Percentiles rank a stretch among this genome's conserved stretches.
Conservation (phyloP, 53 echinoderm and acorn worm genomes). For the Patiria pectinifera region DNA sequence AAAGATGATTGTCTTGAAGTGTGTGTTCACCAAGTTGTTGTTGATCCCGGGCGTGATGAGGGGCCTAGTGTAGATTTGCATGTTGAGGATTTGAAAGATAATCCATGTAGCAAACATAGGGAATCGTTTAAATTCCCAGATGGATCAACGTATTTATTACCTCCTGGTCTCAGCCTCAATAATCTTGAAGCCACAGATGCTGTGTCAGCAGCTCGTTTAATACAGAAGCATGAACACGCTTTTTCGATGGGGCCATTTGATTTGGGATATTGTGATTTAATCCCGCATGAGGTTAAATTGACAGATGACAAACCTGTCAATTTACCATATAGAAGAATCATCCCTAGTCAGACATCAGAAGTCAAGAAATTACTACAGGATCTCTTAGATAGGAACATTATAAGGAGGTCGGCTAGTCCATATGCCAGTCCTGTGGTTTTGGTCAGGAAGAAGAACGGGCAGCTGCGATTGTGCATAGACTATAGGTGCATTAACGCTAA, state of each 20-base stretch:
- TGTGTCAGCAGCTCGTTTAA: constrained; percentile 27
- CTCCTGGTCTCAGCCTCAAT: constrained; percentile 39
- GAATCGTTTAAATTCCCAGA: constrained; percentile 53
- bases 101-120: constrained; percentile 27
- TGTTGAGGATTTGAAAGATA: not conserved
- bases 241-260: constrained; percentile 71
- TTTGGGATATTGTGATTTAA: constrained; percentile 65
- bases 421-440: constrained; percentile 63
- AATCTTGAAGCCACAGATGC: constrained; percentile 13
- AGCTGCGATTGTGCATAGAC: constrained; percentile 62
- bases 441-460: constrained; percentile 52
- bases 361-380: constrained; percentile 48
- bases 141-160: constrained; percentile 44
- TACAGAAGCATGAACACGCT: constrained; percentile 57
- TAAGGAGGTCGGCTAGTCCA: constrained; percentile 3
- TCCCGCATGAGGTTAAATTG: constrained; percentile 69
- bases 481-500: constrained; percentile 53
- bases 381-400: constrained; percentile 24
- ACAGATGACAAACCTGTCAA: constrained; percentile 44
- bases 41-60: constrained; percentile 13
- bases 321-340: constrained; percentile 67
- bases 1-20: constrained; percentile 22
- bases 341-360: constrained; percentile 58
- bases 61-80: constrained; percentile 36
- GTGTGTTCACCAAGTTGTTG: constrained; percentile 20